Percentiles rank a stretch among this genome's conserved stretches.
Evolutionary conservation across 2,113 vertebrate species (phyloP).

Genomic region (Rattus norvegicus): GRCr8 NC_086029.1:37357001-37357500

Average conservation of each 20-base stretch:
- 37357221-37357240: conserved; percentile 92
- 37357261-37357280: conserved; percentile 84
- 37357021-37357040: background rate
- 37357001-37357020: background rate
- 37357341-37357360: background rate
- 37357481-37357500: background rate
- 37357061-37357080: background rate
- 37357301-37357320: background rate
- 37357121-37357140: background rate
- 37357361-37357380: conserved; percentile 4
- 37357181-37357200: conserved; percentile 89
- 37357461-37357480: background rate
- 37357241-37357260: conserved; percentile 92
- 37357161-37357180: conserved; percentile 92
- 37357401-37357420: background rate
- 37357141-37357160: conserved; percentile 80
- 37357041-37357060: conserved; percentile 9
- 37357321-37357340: background rate
- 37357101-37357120: background rate
- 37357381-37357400: conserved; percentile 18
- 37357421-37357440: background rate
- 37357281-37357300: background rate
- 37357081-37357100: background rate
- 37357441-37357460: background rate
- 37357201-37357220: conserved; percentile 86